These are phyloP conservation scores for Belgica antarctica DNA, from an alignment of 2,888 invertebrate species.

Conservation along the genomic window DNA sequence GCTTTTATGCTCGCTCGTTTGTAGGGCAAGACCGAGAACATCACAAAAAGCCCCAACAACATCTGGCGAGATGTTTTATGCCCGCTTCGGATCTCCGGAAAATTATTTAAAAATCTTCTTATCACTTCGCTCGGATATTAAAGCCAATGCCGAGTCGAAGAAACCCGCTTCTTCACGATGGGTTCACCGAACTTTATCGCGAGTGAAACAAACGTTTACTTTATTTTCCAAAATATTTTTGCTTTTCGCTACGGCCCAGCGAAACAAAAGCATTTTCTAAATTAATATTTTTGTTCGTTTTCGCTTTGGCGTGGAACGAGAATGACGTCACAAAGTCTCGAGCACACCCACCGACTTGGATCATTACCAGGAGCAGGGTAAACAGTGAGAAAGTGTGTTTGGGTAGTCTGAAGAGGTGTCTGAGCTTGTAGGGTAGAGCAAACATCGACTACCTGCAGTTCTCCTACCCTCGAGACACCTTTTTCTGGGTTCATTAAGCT, in stretches of 20 bases:
- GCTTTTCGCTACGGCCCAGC: constrained; percentile 2
- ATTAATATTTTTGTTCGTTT: constrained; percentile 4
- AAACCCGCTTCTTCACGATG: background rate
- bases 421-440: too few relatives aligned
- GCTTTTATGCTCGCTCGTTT: background rate
- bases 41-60: background rate
- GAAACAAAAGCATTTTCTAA: background rate
- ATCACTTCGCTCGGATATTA: background rate
- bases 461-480: too few relatives aligned
- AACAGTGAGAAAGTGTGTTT: too few relatives aligned
- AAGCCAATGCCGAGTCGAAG: background rate
- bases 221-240: background rate
- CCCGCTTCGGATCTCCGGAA: too few relatives aligned
- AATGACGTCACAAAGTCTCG: too few relatives aligned
- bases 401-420: too few relatives aligned
- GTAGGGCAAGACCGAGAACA: background rate
- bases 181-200: background rate
- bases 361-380: too few relatives aligned
- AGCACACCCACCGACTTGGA: too few relatives aligned
- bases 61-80: background rate
- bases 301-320: too few relatives aligned
- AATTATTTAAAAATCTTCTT: too few relatives aligned
- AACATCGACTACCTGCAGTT: too few relatives aligned
- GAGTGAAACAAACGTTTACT: background rate
- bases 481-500: too few relatives aligned